phyloP scores from a whole-genome alignment of 2,888 invertebrate genomes.

The Linyphia triangularis region DNA sequence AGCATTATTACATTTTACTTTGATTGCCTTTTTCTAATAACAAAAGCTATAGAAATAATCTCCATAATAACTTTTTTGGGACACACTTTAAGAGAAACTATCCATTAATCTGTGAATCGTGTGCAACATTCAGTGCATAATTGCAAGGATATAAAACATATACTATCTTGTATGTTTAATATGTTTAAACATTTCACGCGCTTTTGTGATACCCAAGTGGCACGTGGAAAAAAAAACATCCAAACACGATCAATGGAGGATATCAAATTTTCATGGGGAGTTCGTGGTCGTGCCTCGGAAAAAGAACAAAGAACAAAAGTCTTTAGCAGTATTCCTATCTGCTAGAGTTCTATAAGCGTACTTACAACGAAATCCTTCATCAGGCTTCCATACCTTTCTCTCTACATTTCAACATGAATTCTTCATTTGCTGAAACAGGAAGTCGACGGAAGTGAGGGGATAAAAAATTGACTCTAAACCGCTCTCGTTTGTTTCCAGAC shows the following conservation, averaged over 20 bases:
- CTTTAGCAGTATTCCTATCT: slow-evolving; percentile 23
- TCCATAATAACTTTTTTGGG: too few species aligned
- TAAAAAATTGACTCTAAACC: not conserved
- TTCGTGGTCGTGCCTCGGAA: not conserved
- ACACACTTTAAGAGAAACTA: too few species aligned
- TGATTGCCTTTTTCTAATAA: too few species aligned
- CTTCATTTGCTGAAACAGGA: slow-evolving; percentile 13
- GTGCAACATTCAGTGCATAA: too few species aligned
- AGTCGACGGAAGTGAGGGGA: slow-evolving; percentile 1
- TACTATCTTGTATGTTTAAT: too few species aligned
- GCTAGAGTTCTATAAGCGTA: not conserved
- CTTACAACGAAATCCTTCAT: slow-evolving; percentile 15
- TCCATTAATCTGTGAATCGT: too few species aligned
- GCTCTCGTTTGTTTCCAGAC: not conserved
- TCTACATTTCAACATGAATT: slow-evolving; percentile 34
- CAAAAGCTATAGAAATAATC: too few species aligned
- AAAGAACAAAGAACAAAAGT: not conserved
- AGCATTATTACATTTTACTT: too few species aligned
- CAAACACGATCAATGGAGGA: slow-evolving; percentile 3
- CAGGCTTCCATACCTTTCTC: slow-evolving; percentile 13
- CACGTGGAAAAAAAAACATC: not conserved
- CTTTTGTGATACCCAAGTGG: too few species aligned
- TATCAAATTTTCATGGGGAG: slow-evolving; percentile 49
- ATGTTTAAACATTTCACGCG: too few species aligned
- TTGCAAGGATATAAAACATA: too few species aligned